Conservation (phyloP, 2,113 vertebrate genomes). For the Salvelinus sp. region DNA sequence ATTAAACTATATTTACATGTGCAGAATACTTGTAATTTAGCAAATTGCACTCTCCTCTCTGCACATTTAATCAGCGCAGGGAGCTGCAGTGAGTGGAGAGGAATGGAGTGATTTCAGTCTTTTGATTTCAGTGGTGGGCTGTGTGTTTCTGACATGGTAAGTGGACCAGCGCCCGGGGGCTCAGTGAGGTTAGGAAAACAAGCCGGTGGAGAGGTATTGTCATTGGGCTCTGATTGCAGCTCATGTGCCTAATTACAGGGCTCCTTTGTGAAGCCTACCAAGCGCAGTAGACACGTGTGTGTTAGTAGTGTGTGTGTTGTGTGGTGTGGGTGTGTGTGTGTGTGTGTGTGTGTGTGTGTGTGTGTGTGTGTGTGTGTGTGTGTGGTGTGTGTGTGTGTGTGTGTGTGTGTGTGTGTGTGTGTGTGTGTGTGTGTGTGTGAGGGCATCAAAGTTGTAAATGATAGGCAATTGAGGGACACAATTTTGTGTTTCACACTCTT, state of each 20-base stretch:
- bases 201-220: slow-evolving; percentile 81
- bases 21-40: slow-evolving; percentile 99
- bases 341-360: not conserved
- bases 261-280: slow-evolving; percentile 68
- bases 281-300: slow-evolving; percentile 16
- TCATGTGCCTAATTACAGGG: slow-evolving; percentile 85
- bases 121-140: slow-evolving; percentile 77
- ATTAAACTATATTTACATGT: slow-evolving; percentile 99
- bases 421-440: not conserved
- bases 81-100: slow-evolving; percentile 80
- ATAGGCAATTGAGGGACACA: too few species aligned
- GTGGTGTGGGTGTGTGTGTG: not conserved
- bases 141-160: slow-evolving; percentile 90
- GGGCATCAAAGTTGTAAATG: too few species aligned
- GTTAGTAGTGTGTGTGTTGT: not conserved
- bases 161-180: slow-evolving; percentile 93
- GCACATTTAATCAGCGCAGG: slow-evolving; percentile 94
- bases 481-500: too few species aligned
- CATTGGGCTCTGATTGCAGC: slow-evolving; percentile 89
- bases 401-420: too few species aligned
- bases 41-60: slow-evolving; percentile 98
- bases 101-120: slow-evolving; percentile 95
- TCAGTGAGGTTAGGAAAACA: slow-evolving; percentile 95
- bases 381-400: slow-evolving; percentile 7
- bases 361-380: not conserved